These are phyloP conservation scores for Heliconius nattereri DNA, from an alignment of 1,140 invertebrate genomes.

Conservation along the genomic window DNA sequence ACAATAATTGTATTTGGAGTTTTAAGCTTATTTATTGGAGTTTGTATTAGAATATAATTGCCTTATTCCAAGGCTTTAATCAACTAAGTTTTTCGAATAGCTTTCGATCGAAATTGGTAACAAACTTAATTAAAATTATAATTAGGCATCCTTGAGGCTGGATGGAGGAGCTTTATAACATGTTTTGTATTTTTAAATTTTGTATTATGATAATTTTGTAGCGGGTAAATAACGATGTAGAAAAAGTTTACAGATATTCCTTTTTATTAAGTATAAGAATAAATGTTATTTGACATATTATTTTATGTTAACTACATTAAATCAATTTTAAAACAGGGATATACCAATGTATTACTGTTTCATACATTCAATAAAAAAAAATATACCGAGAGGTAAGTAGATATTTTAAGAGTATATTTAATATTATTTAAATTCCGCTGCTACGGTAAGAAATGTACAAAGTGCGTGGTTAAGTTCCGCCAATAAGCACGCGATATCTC, in stretches of 20 bases:
- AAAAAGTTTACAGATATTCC: neutral
- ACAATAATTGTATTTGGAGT: conserved; percentile 44
- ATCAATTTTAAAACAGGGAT: too few species aligned
- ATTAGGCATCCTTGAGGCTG: conserved; percentile 10
- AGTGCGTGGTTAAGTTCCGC: neutral
- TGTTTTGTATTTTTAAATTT: neutral
- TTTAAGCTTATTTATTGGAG: conserved; percentile 39
- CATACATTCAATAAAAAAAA: too few species aligned
- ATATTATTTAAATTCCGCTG: too few species aligned
- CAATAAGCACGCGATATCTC: neutral
- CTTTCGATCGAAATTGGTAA: conserved; percentile 20
- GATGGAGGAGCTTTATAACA: neutral
- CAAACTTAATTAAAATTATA: conserved; percentile 13
- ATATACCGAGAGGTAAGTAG: too few species aligned
- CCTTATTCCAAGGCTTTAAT: conserved; percentile 35
- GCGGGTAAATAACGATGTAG: neutral
- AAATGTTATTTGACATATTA: too few species aligned
- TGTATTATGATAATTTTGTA: neutral
- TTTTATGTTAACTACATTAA: too few species aligned
- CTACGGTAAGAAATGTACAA: neutral
- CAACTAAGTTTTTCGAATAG: conserved; percentile 27
- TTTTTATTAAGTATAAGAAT: neutral
- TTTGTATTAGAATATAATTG: conserved; percentile 38
- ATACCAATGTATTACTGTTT: too few species aligned
- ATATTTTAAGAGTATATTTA: too few species aligned